A percentile compares a stretch with the other conserved stretches of the same genome.
These are phyloP conservation scores for Sylvia borin DNA, from an alignment of 2,797 vertebrate species.

Conservation along the genomic window DNA sequence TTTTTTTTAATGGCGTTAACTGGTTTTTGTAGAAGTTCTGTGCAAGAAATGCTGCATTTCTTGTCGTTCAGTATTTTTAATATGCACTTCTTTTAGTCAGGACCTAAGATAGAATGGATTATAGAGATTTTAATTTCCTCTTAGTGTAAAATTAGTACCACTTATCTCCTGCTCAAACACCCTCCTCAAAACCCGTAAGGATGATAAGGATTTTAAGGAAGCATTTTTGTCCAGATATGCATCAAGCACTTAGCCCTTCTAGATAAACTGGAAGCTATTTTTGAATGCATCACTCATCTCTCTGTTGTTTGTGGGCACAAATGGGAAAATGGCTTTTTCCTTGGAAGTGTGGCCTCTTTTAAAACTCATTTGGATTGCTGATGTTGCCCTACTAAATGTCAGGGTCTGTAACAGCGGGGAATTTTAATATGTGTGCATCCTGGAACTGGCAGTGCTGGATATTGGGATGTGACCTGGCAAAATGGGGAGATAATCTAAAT, in stretches of 20 bases:
- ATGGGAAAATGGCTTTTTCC: background rate
- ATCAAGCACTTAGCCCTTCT: background rate
- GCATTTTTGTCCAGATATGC: background rate
- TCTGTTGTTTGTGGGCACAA: background rate
- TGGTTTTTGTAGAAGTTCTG: background rate
- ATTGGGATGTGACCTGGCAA: background rate
- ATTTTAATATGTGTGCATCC: background rate
- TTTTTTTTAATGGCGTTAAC: background rate
- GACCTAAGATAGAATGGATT: background rate
- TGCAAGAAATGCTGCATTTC: background rate
- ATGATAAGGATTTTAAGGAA: background rate
- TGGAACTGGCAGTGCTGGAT: background rate
- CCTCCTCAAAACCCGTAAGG: background rate
- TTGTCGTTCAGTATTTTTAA: background rate
- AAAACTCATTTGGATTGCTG: background rate
- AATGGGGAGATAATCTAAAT: background rate
- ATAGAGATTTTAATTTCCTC: background rate
- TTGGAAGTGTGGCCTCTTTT: background rate
- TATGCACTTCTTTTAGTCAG: background rate
- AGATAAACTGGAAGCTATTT: slow-evolving; percentile 3
- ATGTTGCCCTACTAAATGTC: background rate
- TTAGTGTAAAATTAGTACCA: background rate
- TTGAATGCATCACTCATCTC: background rate
- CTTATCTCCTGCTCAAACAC: background rate
- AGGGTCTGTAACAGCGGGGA: background rate